These are phyloP conservation scores for Pseudolaguvia tuberculata DNA, from an alignment of 2,113 vertebrate genomes.

Conservation along the genomic window DNA sequence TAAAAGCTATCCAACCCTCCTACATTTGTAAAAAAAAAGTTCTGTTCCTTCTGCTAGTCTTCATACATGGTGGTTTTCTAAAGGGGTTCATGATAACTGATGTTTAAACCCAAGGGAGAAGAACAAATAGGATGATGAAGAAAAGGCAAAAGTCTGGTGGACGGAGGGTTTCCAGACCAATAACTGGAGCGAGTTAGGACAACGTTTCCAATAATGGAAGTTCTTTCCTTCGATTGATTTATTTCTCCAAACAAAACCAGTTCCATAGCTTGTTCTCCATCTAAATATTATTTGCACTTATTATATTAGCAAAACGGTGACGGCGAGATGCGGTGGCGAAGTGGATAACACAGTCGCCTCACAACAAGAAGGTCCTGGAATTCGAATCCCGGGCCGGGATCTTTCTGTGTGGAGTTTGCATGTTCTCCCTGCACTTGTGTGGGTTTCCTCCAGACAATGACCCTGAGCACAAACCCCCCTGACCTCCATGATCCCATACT, in stretches of 20 bases:
- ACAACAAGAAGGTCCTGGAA: too few species aligned
- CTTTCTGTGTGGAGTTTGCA: too few species aligned
- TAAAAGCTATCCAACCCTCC: conserved; percentile 27
- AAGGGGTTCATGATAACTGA: conserved; percentile 28
- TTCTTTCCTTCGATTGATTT: conserved; percentile 2
- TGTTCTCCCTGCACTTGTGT: too few species aligned
- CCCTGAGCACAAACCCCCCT: too few species aligned
- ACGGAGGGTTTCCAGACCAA: conserved; percentile 1
- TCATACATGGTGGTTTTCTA: not conserved
- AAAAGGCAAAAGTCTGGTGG: not conserved
- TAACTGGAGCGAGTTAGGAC: conserved; percentile 15
- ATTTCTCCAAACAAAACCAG: conserved; percentile 38
- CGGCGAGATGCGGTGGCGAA: too few species aligned
- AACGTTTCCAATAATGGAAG: conserved; percentile 11
- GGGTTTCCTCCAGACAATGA: too few species aligned
- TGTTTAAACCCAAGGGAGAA: conserved; percentile 35
- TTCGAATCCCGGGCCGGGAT: too few species aligned
- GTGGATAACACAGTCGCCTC: too few species aligned
- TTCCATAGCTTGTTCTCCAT: conserved; percentile 17
- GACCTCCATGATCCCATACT: too few species aligned
- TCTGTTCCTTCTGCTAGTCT: conserved; percentile 2
- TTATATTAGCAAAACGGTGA: too few species aligned
- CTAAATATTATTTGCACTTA: conserved; percentile 26
- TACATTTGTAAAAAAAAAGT: conserved; percentile 27
- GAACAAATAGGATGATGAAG: conserved; percentile 15